Conservation (phyloP, 1,140 invertebrate species). For the Amphibalanus amphitrite region DNA sequence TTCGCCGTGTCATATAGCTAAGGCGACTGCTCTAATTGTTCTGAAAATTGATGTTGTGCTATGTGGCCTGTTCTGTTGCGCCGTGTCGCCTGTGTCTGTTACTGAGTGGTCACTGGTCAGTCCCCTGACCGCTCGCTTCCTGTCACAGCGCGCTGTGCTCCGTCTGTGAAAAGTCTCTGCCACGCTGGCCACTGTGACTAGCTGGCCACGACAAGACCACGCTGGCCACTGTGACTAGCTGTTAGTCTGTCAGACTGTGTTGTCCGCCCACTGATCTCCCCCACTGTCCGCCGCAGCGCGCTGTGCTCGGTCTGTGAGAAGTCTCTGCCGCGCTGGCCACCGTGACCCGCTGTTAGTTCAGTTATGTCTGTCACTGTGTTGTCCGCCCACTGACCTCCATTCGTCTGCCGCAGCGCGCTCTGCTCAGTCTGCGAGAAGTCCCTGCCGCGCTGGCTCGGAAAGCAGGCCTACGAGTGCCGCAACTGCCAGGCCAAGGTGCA, state of each 20-base stretch:
- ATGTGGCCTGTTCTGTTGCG: too few relatives aligned
- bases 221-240: constrained; percentile 46
- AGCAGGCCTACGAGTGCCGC: constrained; percentile 85
- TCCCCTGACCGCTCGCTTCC: background rate
- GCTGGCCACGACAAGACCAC: too few relatives aligned
- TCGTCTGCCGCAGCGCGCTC: constrained; percentile 22
- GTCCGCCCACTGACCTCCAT: background rate
- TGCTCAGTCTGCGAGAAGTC: constrained; percentile 65
- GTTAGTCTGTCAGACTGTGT: too few relatives aligned
- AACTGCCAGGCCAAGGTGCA: constrained; percentile 76
- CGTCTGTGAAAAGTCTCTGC: constrained; percentile 61
- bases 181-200: too few relatives aligned
- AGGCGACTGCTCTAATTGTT: too few relatives aligned
- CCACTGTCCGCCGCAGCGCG: constrained; percentile 23
- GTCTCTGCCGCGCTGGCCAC: too few relatives aligned
- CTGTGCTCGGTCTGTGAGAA: constrained; percentile 58
- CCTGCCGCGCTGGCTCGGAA: constrained; percentile 58
- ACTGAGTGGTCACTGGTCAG: background rate
- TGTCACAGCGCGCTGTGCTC: constrained; percentile 40
- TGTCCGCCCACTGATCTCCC: background rate
- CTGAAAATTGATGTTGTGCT: too few relatives aligned
- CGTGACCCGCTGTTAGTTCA: constrained; percentile 74
- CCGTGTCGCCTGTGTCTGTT: background rate
- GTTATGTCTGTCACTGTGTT: too few relatives aligned
- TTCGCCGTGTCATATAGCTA: too few relatives aligned